A percentile compares a stretch with the other conserved stretches of the same genome.
Conservation (phyloP, 2,113 vertebrate genomes). For the Scatophagus argus region DNA sequence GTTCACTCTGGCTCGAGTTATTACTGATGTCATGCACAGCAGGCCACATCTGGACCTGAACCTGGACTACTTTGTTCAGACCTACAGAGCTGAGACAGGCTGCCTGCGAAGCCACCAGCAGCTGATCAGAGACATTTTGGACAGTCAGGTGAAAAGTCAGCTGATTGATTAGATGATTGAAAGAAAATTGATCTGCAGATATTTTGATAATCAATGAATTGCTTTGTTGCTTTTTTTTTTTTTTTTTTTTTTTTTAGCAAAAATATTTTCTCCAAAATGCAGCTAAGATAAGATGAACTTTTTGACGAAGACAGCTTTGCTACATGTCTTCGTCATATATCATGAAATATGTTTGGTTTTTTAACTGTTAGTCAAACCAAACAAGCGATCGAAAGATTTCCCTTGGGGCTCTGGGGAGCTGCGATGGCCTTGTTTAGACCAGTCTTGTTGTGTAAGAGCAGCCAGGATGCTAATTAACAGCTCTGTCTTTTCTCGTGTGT, state of each 20-base stretch:
- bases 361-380: background rate
- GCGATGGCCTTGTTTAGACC: background rate
- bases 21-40: constrained; percentile 81
- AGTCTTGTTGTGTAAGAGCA: background rate
- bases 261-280: too few relatives aligned
- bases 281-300: too few relatives aligned
- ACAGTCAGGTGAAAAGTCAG: constrained; percentile 74
- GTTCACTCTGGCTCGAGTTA: constrained; percentile 78
- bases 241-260: too few relatives aligned
- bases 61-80: constrained; percentile 76
- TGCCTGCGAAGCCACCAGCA: constrained; percentile 82
- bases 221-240: background rate
- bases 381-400: background rate
- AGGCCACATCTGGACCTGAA: constrained; percentile 80
- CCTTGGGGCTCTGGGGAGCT: background rate
- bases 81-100: constrained; percentile 74
- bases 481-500: too few relatives aligned
- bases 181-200: background rate
- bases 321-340: background rate
- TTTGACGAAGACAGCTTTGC: too few relatives aligned
- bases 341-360: background rate
- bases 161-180: background rate
- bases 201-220: background rate
- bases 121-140: constrained; percentile 76
- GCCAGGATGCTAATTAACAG: background rate